phyloP scores from a whole-genome alignment of 53 echinoderm and acorn worm genomes.

The Glandiceps talaboti region DNA sequence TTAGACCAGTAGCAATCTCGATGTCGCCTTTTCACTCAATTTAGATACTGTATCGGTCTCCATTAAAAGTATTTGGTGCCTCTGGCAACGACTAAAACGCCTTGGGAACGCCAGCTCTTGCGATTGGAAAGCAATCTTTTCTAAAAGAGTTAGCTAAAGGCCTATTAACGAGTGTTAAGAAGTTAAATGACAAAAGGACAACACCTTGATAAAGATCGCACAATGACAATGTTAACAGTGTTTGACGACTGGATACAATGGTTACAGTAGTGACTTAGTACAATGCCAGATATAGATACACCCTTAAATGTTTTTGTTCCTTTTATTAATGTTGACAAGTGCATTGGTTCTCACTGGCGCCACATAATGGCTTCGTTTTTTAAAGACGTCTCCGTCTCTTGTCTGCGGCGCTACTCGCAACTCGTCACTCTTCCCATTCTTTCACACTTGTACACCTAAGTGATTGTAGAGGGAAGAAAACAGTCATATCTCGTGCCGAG shows the following conservation, averaged over 20 bases:
- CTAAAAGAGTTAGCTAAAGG: background rate
- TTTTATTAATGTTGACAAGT: background rate
- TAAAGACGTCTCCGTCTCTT: background rate
- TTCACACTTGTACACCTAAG: no score
- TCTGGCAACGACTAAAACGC: background rate
- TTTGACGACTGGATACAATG: background rate
- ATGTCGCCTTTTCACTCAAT: background rate
- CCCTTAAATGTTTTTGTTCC: background rate
- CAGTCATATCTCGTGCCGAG: no score
- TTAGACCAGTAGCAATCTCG: no score
- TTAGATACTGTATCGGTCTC: background rate
- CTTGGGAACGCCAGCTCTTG: background rate
- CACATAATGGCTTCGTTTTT: background rate
- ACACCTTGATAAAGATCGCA: background rate
- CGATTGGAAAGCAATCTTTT: background rate
- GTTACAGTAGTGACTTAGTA: background rate
- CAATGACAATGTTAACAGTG: background rate
- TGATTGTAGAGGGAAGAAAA: no score
- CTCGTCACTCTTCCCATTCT: background rate
- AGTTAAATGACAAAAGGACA: background rate
- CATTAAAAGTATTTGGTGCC: background rate
- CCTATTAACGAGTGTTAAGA: background rate
- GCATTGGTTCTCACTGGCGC: background rate
- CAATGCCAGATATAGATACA: background rate
- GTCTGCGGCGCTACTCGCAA: background rate